Conservation (phyloP, 1,140 invertebrate species). For the Hycleus cichorii region DNA sequence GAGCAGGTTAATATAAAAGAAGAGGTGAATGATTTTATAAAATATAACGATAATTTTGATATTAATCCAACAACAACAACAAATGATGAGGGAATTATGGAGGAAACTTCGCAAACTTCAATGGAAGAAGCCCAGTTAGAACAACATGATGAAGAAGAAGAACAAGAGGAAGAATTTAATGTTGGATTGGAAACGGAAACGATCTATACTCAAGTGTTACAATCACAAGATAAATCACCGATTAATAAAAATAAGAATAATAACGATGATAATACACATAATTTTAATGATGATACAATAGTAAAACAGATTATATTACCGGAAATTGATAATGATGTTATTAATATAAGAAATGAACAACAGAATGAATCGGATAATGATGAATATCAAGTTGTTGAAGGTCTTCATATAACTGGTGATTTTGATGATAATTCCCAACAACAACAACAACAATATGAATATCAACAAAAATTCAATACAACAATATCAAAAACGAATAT, state of each 20-base stretch:
- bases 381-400: conserved; percentile 26
- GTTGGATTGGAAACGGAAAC: not conserved
- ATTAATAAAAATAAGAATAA: not conserved
- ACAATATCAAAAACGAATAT: conserved; percentile 16
- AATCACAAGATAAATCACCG: not conserved
- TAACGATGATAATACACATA: not conserved
- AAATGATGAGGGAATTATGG: too few relatives aligned
- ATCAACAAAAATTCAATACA: not conserved
- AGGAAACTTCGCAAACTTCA: too few relatives aligned
- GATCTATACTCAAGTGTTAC: not conserved
- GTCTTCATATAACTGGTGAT: conserved; percentile 24
- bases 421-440: not conserved
- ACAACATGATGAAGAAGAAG: not conserved
- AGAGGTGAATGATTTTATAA: too few relatives aligned
- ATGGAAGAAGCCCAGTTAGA: too few relatives aligned
- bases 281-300: not conserved
- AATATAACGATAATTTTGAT: too few relatives aligned
- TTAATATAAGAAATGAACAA: conserved; percentile 1
- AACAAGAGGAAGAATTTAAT: conserved; percentile 1
- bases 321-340: not conserved
- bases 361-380: conserved; percentile 16
- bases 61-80: too few relatives aligned
- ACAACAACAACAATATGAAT: not conserved
- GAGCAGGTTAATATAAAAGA: not conserved
- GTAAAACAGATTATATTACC: not conserved